These are phyloP conservation scores for Smutsia temminckii DNA, from an alignment of 2,797 vertebrate genomes.

Conservation along the genomic window DNA sequence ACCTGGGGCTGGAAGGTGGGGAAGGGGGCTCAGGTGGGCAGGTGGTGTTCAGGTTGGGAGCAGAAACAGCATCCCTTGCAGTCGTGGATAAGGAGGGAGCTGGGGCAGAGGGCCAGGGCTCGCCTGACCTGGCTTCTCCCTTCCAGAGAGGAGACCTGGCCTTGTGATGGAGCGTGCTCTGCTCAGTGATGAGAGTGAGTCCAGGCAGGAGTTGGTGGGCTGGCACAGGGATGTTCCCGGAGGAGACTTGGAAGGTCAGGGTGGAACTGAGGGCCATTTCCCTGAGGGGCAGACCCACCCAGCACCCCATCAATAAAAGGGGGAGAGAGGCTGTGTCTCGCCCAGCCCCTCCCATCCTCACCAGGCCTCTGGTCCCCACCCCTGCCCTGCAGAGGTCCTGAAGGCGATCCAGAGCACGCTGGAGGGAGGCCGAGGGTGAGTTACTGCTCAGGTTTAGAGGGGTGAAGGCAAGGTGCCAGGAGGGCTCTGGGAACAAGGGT, in stretches of 20 bases:
- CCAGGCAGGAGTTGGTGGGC: conserved; percentile 12
- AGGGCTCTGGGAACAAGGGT: neutral
- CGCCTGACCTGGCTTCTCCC: conserved; percentile 82
- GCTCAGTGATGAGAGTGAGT: conserved; percentile 98
- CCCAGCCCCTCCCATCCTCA: rapidly evolving
- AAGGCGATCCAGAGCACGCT: conserved; percentile 97
- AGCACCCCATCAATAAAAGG: neutral
- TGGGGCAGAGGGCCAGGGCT: conserved; percentile 57
- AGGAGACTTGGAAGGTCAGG: neutral
- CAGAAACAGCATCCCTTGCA: neutral
- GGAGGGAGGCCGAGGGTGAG: conserved; percentile 93
- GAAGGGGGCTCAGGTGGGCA: neutral
- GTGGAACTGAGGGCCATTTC: neutral
- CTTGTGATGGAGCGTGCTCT: conserved; percentile 96
- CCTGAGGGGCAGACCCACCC: neutral
- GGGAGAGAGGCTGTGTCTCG: neutral
- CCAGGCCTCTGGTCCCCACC: conserved; percentile 6
- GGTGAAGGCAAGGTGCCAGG: neutral
- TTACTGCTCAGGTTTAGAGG: conserved; percentile 26
- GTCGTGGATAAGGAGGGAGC: neutral
- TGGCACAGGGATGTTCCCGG: neutral
- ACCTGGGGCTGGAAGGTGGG: neutral
- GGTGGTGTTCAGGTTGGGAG: neutral
- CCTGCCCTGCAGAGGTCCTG: conserved; percentile 90
- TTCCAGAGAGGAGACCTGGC: conserved; percentile 90